phyloP scores from a whole-genome alignment of 2,113 vertebrate genomes.

The Perca fluviatilis region DNA sequence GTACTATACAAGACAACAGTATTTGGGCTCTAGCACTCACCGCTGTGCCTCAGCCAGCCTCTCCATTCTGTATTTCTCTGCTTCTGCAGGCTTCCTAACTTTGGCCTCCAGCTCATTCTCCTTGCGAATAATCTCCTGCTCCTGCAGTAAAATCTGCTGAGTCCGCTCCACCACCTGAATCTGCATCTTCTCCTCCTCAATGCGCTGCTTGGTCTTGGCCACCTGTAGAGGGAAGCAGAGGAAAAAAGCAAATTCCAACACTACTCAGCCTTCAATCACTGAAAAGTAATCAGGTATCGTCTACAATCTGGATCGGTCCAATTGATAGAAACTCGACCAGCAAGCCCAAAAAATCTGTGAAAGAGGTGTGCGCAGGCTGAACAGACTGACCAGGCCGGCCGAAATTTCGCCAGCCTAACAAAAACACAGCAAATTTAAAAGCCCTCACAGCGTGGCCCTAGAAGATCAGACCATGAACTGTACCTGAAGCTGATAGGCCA shows the following conservation, averaged over 20 bases:
- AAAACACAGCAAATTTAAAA: background rate
- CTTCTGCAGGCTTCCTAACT: conserved; percentile 91
- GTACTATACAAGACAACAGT: background rate
- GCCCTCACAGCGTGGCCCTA: background rate
- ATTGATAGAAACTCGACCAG: background rate
- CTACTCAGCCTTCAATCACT: background rate
- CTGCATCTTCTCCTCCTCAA: conserved; percentile 94
- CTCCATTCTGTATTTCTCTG: conserved; percentile 90
- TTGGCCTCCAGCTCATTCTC: conserved; percentile 93
- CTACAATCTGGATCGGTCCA: background rate
- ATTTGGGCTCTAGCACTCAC: conserved; percentile 67
- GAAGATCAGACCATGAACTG: background rate
- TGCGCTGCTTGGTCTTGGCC: conserved; percentile 95
- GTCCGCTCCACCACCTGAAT: conserved; percentile 92
- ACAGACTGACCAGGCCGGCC: background rate
- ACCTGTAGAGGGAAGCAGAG: conserved; percentile 80
- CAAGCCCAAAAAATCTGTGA: background rate
- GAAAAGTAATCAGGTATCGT: background rate
- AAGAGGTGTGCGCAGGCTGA: background rate
- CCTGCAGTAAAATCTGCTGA: conserved; percentile 93
- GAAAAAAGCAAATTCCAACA: background rate
- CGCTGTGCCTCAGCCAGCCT: conserved; percentile 89
- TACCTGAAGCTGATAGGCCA: conserved; percentile 96
- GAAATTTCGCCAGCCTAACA: background rate
- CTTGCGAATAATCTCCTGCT: conserved; percentile 90